Evolutionary conservation across 2,113 vertebrate genomes (phyloP).

Genomic region (Gila orcuttii): DNA sequence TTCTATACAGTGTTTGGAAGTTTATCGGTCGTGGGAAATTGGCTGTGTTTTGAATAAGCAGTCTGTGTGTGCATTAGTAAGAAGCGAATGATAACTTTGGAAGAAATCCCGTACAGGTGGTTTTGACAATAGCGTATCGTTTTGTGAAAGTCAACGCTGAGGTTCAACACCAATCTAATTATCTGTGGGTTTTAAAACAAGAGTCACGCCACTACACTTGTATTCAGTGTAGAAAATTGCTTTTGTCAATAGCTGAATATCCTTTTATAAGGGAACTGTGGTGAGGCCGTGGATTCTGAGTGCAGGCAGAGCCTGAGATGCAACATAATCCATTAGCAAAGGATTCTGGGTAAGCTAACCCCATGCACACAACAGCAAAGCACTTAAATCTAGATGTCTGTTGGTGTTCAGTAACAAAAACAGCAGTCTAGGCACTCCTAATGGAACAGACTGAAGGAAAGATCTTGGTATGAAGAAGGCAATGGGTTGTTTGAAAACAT

Average conservation of each 20-base stretch:
- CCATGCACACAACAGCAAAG: slow-evolving; percentile 25
- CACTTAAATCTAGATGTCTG: slow-evolving; percentile 35
- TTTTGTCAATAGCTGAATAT: background rate
- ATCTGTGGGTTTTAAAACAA: background rate
- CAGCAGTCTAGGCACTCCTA: slow-evolving; percentile 34
- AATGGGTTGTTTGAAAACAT: slow-evolving; percentile 8
- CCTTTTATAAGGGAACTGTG: slow-evolving; percentile 13
- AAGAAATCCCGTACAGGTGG: background rate
- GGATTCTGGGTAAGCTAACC: slow-evolving; percentile 5
- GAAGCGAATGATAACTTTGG: background rate
- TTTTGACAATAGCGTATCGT: background rate
- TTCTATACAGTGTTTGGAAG: slow-evolving; percentile 22
- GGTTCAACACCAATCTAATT: background rate
- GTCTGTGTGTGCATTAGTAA: background rate
- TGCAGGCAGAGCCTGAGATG: background rate
- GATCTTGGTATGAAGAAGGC: background rate
- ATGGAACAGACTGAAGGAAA: slow-evolving; percentile 15
- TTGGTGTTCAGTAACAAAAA: slow-evolving; percentile 11
- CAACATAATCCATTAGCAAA: slow-evolving; percentile 37
- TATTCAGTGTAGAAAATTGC: background rate
- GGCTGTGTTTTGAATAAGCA: background rate
- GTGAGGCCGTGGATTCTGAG: background rate
- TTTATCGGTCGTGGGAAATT: background rate
- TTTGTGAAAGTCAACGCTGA: background rate
- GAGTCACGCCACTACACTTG: background rate